These are phyloP conservation scores for Marmota monax DNA, from an alignment of 2,113 vertebrate species.

Conservation along the genomic window DNA sequence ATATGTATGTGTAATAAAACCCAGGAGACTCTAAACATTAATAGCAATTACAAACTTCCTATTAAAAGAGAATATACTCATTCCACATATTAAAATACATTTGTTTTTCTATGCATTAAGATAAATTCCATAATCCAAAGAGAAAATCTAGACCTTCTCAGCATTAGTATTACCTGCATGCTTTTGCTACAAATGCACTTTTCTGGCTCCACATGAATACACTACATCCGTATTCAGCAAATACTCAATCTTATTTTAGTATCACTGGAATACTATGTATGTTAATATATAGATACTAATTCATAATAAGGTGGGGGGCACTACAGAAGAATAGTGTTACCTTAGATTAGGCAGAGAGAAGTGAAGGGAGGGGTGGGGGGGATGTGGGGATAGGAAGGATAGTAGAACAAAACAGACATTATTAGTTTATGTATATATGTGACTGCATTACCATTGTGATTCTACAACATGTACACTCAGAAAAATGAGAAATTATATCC, in stretches of 20 bases:
- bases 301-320: no score
- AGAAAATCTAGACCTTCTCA: not conserved
- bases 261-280: not conserved
- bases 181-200: not conserved
- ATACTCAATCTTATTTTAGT: not conserved
- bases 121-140: not conserved
- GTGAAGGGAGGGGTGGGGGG: no score
- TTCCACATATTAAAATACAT: not conserved
- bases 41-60: not conserved
- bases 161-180: no score
- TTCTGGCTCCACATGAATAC: no score
- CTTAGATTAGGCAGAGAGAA: no score
- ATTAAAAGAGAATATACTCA: not conserved
- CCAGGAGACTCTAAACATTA: not conserved
- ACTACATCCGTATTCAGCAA: not conserved
- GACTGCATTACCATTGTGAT: no score
- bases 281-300: not conserved
- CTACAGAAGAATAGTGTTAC: no score
- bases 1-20: not conserved
- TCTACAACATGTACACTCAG: no score
- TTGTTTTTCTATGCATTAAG: not conserved
- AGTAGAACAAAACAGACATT: no score
- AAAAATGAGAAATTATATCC: no score
- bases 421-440: no score
- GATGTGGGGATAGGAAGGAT: no score